phyloP scores from a whole-genome alignment of 1,140 invertebrate species.

The Drosophila subpulchrella region DNA sequence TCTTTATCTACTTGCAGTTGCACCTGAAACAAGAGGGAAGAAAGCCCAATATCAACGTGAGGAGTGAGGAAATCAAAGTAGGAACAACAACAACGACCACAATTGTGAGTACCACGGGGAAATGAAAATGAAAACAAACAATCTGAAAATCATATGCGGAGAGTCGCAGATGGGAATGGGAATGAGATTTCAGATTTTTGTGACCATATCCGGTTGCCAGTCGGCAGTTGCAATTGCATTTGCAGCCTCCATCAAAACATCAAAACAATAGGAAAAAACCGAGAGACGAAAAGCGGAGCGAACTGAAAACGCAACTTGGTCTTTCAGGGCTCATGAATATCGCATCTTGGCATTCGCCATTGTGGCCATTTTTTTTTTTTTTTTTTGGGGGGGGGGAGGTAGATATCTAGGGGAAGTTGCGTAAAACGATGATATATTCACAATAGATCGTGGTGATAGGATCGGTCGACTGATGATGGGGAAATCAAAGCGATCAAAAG shows the following conservation, averaged over 20 bases:
- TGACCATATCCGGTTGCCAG: conserved; percentile 42
- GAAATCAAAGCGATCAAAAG: conserved; percentile 1
- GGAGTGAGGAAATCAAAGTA: conserved; percentile 30
- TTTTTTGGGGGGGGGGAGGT: too few relatives aligned
- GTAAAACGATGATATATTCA: conserved; percentile 38
- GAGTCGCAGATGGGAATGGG: conserved; percentile 23
- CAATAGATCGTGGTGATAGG: conserved; percentile 7
- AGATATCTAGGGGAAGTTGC: conserved; percentile 13
- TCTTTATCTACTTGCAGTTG: conserved; percentile 24
- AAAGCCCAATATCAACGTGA: neutral
- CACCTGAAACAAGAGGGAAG: conserved; percentile 10
- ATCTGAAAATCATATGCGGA: conserved; percentile 41
- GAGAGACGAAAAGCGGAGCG: conserved; percentile 23
- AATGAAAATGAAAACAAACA: conserved; percentile 11
- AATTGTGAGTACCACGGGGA: conserved; percentile 1
- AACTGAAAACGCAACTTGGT: conserved; percentile 32
- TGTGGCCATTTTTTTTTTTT: conserved; percentile 1
- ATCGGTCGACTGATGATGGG: conserved; percentile 6
- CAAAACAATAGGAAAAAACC: conserved; percentile 2
- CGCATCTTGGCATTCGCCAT: conserved; percentile 39
- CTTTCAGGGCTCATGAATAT: conserved; percentile 22
- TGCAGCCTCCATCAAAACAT: conserved; percentile 46
- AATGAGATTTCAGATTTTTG: conserved; percentile 46
- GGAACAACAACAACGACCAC: conserved; percentile 30
- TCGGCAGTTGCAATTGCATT: conserved; percentile 35